These are phyloP conservation scores for Melipona bicolor DNA, from an alignment of 2,888 invertebrate genomes.

Conservation along the genomic window DNA sequence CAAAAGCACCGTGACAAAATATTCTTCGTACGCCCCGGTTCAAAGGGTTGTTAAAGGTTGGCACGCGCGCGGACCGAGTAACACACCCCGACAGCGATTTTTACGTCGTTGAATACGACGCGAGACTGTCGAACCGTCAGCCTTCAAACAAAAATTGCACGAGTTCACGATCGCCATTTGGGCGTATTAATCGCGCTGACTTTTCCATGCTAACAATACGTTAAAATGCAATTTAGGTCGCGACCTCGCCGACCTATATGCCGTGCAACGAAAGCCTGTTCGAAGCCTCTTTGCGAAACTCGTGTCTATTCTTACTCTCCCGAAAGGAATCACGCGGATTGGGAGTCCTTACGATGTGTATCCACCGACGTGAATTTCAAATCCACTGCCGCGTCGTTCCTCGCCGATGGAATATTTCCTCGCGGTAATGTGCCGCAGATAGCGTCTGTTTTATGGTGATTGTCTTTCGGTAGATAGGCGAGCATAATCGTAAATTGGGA, in stretches of 20 bases:
- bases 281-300: slow-evolving; percentile 36
- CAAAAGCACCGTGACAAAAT: neutral
- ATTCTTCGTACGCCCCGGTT: neutral
- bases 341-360: neutral
- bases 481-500: neutral
- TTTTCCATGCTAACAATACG: slow-evolving; percentile 12
- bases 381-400: neutral
- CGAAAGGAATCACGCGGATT: slow-evolving; percentile 13
- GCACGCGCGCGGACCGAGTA: accelerated
- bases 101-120: neutral
- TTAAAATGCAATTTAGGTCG: slow-evolving; percentile 55
- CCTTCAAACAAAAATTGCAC: slow-evolving; percentile 20
- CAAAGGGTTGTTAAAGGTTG: neutral
- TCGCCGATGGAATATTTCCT: neutral
- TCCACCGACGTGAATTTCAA: neutral
- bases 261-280: slow-evolving; percentile 31
- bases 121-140: neutral
- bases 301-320: slow-evolving; percentile 37
- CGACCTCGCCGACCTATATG: slow-evolving; percentile 42
- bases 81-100: neutral
- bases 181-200: slow-evolving; percentile 39
- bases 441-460: neutral
- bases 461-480: neutral
- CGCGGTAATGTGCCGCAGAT: neutral
- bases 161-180: neutral